Evolutionary conservation across 1,140 invertebrate species (phyloP).

Genomic region (Drosophila tsacasi): DNA sequence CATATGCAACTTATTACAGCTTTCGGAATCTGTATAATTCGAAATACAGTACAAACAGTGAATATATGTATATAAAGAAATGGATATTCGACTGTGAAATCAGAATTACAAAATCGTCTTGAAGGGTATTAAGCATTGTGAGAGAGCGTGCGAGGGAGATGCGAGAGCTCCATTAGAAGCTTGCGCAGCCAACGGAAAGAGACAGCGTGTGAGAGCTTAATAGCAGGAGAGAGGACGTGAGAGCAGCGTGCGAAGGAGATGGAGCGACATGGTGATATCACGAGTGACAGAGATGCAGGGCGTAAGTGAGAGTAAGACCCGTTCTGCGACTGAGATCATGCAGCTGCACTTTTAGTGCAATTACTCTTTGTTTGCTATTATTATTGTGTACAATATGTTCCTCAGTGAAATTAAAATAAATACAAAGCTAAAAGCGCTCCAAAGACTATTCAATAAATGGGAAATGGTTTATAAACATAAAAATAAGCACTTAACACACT

Average conservation of each 20-base stretch:
- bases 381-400: background rate
- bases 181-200: background rate
- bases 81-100: background rate
- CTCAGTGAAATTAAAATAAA: background rate
- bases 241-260: background rate
- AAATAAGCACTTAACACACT: background rate
- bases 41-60: too few species aligned
- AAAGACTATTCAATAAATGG: background rate
- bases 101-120: background rate
- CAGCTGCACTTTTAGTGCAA: background rate
- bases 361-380: background rate
- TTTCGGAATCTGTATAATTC: background rate
- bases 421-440: too few species aligned
- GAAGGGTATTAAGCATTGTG: background rate
- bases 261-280: background rate
- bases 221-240: background rate
- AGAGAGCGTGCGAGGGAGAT: background rate
- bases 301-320: slow-evolving; percentile 8
- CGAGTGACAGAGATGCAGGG: slow-evolving; percentile 1
- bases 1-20: background rate
- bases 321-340: slow-evolving; percentile 14
- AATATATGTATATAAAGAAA: too few species aligned
- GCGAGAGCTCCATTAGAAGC: background rate
- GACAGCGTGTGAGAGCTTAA: background rate
- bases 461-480: background rate